A percentile compares a stretch with the other conserved stretches of the same genome.
Conservation (phyloP, 1,140 invertebrate genomes). For the Drosophila ercepeae region DNA sequence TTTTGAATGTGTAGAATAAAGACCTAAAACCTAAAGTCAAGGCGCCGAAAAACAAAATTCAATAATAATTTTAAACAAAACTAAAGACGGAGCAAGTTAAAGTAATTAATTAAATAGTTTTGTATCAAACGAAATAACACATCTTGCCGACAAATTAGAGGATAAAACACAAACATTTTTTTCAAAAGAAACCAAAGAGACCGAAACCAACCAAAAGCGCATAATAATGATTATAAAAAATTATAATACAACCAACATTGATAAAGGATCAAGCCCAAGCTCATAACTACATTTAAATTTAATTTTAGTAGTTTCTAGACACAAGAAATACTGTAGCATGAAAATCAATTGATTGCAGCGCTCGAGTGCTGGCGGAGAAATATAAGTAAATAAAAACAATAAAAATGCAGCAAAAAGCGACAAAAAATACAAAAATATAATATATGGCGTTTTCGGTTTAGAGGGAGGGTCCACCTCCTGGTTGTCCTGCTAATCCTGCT, state of each 20-base stretch:
- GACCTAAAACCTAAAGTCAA: conserved; percentile 8
- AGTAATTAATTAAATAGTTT: conserved; percentile 59
- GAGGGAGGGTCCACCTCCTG: no score
- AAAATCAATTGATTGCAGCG: conserved; percentile 74
- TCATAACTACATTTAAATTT: conserved; percentile 82
- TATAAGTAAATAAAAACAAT: conserved; percentile 75
- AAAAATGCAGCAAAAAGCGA: conserved; percentile 67
- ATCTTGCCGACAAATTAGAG: conserved; percentile 72
- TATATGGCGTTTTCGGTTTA: neutral
- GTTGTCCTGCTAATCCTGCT: no score
- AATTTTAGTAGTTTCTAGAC: conserved; percentile 82
- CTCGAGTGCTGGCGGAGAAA: conserved; percentile 50
- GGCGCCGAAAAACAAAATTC: conserved; percentile 55
- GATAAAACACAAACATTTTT: conserved; percentile 63
- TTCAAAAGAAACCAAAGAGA: conserved; percentile 52
- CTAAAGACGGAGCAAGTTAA: conserved; percentile 12
- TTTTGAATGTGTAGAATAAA: conserved; percentile 30
- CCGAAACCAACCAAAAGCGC: conserved; percentile 40
- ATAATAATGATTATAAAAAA: conserved; percentile 69
- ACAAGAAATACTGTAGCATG: conserved; percentile 80
- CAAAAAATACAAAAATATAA: conserved; percentile 44
- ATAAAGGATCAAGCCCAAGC: conserved; percentile 41
- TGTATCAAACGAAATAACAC: conserved; percentile 54
- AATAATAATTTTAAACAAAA: conserved; percentile 73
- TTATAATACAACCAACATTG: conserved; percentile 60